Conservation (phyloP, 2,888 invertebrate genomes). For the Drosophila anomalata region DNA sequence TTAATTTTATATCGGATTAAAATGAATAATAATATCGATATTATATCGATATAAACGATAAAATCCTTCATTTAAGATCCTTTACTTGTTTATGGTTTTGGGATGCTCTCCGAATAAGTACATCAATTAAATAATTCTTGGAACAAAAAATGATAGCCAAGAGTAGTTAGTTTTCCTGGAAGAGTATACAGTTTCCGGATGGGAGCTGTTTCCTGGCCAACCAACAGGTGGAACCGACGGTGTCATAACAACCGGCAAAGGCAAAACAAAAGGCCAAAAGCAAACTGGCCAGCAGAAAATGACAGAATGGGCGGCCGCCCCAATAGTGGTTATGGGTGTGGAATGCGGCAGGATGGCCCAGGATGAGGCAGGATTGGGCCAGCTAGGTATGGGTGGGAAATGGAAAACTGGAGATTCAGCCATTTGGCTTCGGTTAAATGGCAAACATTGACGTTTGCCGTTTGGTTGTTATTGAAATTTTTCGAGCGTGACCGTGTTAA, state of each 20-base stretch:
- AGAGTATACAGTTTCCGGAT: slow-evolving; percentile 7
- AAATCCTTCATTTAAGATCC: no score
- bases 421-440: slow-evolving; percentile 16
- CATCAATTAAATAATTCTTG: no score
- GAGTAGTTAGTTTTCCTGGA: not conserved
- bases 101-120: no score
- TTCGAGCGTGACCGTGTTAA: slow-evolving; percentile 52
- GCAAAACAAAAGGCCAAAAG: slow-evolving; percentile 13
- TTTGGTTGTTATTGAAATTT: slow-evolving; percentile 66
- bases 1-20: no score
- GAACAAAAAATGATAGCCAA: not conserved
- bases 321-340: not conserved
- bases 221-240: slow-evolving; percentile 35
- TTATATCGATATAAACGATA: no score
- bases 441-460: slow-evolving; percentile 20
- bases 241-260: slow-evolving; percentile 35
- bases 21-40: no score
- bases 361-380: not conserved
- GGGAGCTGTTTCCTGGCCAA: not conserved
- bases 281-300: slow-evolving; percentile 1
- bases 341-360: not conserved
- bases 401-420: not conserved
- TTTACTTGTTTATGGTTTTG: no score
- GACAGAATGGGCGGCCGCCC: not conserved
- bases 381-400: not conserved